These are phyloP conservation scores for Microplitis demolitor DNA, from an alignment of 1,140 invertebrate genomes.

Conservation along the genomic window DNA sequence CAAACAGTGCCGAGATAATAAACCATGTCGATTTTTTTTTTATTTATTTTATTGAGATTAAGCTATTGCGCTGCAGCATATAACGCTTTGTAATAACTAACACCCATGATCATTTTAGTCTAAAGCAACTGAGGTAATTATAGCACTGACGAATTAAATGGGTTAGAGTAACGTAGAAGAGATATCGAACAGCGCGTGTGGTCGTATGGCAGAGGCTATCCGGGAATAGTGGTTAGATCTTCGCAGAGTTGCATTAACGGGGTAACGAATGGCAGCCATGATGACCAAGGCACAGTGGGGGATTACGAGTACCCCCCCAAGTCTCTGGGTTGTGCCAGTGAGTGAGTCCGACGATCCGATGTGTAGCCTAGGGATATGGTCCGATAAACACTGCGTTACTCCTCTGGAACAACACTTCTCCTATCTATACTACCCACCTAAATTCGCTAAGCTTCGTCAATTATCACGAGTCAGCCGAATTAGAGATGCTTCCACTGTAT, in stretches of 20 bases:
- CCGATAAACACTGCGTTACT: slow-evolving; percentile 56
- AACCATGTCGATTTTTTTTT: too few species aligned
- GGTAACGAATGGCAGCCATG: slow-evolving; percentile 42
- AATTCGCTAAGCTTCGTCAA: slow-evolving; percentile 40
- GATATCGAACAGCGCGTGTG: not conserved
- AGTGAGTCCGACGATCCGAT: slow-evolving; percentile 10
- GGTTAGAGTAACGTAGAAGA: not conserved
- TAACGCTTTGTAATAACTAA: not conserved
- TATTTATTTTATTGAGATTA: too few species aligned
- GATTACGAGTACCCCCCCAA: slow-evolving; percentile 45
- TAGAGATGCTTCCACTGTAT: slow-evolving; percentile 22
- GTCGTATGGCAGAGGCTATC: slow-evolving; percentile 23
- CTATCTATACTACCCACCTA: slow-evolving; percentile 28
- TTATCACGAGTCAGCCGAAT: slow-evolving; percentile 40
- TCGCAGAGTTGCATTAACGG: slow-evolving; percentile 27
- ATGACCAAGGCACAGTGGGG: slow-evolving; percentile 38
- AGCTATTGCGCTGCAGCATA: too few species aligned
- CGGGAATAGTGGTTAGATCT: slow-evolving; percentile 33
- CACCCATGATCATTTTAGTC: not conserved
- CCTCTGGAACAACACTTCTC: slow-evolving; percentile 45
- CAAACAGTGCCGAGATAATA: not conserved
- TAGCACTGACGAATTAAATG: not conserved
- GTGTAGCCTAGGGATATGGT: slow-evolving; percentile 40
- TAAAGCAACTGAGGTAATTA: not conserved
- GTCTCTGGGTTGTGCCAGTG: slow-evolving; percentile 26